These are phyloP conservation scores for Reticulitermes speratus DNA, from an alignment of 1,140 invertebrate genomes.

Conservation along the genomic window DNA sequence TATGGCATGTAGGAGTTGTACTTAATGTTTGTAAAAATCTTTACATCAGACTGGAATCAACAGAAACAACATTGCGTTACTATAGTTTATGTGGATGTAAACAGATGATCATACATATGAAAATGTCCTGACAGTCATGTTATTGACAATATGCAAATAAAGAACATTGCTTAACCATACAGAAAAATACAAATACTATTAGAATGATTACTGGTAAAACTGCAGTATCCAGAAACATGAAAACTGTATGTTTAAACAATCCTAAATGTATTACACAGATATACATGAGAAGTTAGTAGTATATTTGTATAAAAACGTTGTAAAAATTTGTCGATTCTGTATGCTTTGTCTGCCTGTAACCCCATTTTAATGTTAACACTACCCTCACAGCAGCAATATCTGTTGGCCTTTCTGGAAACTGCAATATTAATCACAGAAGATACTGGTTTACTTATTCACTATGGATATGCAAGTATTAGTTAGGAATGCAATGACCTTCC, in stretches of 20 bases:
- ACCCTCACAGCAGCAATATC: background rate
- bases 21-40: too few species aligned
- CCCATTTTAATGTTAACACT: background rate
- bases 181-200: slow-evolving; percentile 6
- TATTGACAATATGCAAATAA: too few species aligned
- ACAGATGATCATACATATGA: too few species aligned
- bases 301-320: too few species aligned
- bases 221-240: background rate
- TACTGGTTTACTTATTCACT: background rate
- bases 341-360: background rate
- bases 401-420: background rate
- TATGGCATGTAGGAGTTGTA: too few species aligned
- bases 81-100: too few species aligned
- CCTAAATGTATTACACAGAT: background rate
- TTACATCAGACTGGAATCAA: too few species aligned
- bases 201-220: background rate
- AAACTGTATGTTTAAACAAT: background rate
- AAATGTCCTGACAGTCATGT: too few species aligned
- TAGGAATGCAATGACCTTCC: background rate
- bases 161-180: background rate
- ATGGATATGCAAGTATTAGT: background rate
- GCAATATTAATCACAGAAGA: background rate
- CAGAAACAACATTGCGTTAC: too few species aligned
- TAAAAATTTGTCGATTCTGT: background rate
- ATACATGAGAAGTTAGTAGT: background rate